A percentile compares a stretch with the other conserved stretches of the same genome.
These are phyloP conservation scores for Drosophila mojavensis DNA, from an alignment of 1,140 invertebrate genomes.

Conservation along the genomic window DNA sequence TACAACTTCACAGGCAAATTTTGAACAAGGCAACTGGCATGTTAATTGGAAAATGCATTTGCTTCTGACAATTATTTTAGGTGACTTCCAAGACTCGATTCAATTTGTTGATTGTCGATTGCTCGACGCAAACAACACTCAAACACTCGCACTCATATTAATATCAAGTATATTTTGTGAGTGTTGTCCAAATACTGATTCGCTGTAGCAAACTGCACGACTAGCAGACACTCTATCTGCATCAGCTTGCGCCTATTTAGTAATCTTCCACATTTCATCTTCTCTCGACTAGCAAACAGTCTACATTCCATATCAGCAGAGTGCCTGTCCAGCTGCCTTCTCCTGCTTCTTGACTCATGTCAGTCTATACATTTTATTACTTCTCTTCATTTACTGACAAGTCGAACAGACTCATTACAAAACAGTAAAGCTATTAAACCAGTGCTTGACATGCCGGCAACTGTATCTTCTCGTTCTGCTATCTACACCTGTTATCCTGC, in stretches of 20 bases:
- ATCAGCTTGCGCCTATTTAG: too few species aligned
- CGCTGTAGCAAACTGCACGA: too few species aligned
- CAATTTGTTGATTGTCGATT: conserved; percentile 46
- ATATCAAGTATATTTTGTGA: conserved; percentile 9
- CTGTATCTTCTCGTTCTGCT: neutral
- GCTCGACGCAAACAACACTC: conserved; percentile 27
- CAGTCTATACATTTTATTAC: too few species aligned
- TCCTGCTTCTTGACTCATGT: too few species aligned
- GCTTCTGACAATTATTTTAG: conserved; percentile 68
- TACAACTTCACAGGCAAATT: conserved; percentile 15
- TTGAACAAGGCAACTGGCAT: conserved; percentile 54
- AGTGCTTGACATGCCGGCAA: neutral
- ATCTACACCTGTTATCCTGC: neutral
- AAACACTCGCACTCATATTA: conserved; percentile 17
- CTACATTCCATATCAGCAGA: too few species aligned
- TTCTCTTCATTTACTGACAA: neutral
- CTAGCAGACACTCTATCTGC: too few species aligned
- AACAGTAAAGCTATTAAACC: neutral
- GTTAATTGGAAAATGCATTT: conserved; percentile 75
- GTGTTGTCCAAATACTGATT: conserved; percentile 9
- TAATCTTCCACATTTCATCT: too few species aligned
- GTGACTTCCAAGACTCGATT: conserved; percentile 34
- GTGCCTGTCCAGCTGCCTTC: too few species aligned
- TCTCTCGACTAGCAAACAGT: too few species aligned
- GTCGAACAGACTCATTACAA: neutral